Base-by-base conservation (phyloP, 2,113 vertebrate species). In the Mus spicilegus region DNA sequence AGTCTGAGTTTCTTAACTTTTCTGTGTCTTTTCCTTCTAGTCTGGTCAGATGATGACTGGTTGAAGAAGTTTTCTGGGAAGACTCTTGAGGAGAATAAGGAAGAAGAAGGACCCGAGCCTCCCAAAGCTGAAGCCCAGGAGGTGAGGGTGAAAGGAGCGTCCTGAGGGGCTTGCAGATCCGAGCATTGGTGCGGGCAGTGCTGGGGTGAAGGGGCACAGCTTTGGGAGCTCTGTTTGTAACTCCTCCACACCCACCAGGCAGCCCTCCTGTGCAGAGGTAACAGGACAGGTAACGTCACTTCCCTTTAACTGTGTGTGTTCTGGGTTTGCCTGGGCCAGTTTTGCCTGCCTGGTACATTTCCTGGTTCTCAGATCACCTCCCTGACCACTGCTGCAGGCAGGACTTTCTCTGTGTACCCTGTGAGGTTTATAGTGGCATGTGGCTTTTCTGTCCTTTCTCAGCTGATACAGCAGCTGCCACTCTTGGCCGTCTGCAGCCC, bases 1-100 rank as follows among this genome's bases (percentile, higher is more conserved):
- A 65, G 51, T 42, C 86, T 85, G 80, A 30, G 1, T 91, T 90
- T 94, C 70, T 77, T 72, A 82, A 61, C 30, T 30, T 73, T 33
- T 65, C 58, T 54, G 5, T n/a, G 91, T 65, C 49, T 89, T 89
- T 91, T 82, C 61, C 51, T 87, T 89, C 1, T 95, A 99, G 99
- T 99, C 89, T 99, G 99, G 99, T 99, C 99, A 0, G 99, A 99
- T 39, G 99, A 99, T 0, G 99, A 99, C 88, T 99, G 99, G 99
- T 97, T 99, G 97, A 99, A 99, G 98, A 99, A 99, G 97, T 99
- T 99, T 97, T 99, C 99, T 0, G 99, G 99, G 39, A 99, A 99
- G 97, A 99, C 99, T 0, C 93, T 99, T 65, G 99, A 99, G 94
- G 99, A 99, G 96, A 99, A 98, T 2, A 98, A 99, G 69, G 99